Base-by-base conservation (phyloP, 1,140 invertebrate species). In the Stratiolaelaps scimitus region DNA sequence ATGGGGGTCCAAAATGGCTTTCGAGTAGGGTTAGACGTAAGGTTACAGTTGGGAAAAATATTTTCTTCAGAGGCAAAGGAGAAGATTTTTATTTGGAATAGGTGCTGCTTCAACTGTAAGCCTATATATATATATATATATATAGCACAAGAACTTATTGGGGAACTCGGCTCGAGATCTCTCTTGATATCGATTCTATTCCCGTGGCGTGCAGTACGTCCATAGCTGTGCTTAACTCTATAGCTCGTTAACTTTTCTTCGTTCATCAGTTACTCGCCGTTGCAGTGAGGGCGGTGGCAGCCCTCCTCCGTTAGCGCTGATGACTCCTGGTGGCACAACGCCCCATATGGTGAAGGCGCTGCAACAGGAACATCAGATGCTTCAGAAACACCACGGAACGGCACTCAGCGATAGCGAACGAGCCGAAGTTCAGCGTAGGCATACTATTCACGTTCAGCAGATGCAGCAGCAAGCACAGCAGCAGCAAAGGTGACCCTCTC, bases 341-440 rank as follows among this genome's bases (percentile, higher is more conserved):
- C 53, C 67, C 26, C 53, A 67, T 65, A 76, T 74, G 67, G 71
- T 79, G 2, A 78, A 76, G 69, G 73, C 76, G 60, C 71, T 80
- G 46, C 75, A 79, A 53, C 75, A 78, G 66, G 78, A 79, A 69
- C 77, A 74, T 67, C 78, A 79, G 64, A 74, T 78, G 68, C 69
- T 79, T 45, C 78, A 79, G 64, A 74, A 74, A 71, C 74, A 76
- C 69, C 72, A 74, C 47, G 69, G 71, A 40, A 69, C 68, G 23
- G 60, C 73, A 20, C 73, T 73, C 66, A 69, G 70, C n/a, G 72
- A 72, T 34, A 60, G 53, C 2, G 71, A 71, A 43, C 72, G 72
- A 53, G 74, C 75, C 47, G 77, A 78, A 66, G 69, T 77, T 46
- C 77, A 78, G 66, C 69, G 78, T 43, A 73, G 75, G 48, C 77